phyloP scores from a whole-genome alignment of 2,888 invertebrate genomes.

The Lamellibrachia satsuma region DNA sequence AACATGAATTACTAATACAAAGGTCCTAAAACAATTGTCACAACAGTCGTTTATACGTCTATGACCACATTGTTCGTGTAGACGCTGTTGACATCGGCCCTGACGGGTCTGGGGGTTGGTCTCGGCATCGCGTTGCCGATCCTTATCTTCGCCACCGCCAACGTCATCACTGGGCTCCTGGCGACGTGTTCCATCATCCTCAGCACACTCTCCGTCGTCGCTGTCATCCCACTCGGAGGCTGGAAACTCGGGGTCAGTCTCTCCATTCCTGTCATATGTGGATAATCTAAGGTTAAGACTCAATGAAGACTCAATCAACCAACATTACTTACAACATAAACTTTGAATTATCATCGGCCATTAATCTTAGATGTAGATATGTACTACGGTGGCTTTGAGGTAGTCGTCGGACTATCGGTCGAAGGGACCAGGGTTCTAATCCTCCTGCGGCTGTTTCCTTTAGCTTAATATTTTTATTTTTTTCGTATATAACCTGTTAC shows the following conservation, averaged over 20 bases:
- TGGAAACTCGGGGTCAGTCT: conserved; percentile 61
- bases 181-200: conserved; percentile 54
- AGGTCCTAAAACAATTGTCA: too few relatives aligned
- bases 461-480: too few relatives aligned
- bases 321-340: too few relatives aligned
- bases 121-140: conserved; percentile 53
- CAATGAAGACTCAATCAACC: too few relatives aligned
- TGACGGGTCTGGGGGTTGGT: conserved; percentile 55
- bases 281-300: not conserved
- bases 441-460: too few relatives aligned
- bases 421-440: too few relatives aligned
- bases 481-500: too few relatives aligned
- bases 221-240: conserved; percentile 56
- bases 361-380: too few relatives aligned
- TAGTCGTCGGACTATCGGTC: too few relatives aligned
- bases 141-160: conserved; percentile 55
- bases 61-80: conserved; percentile 32
- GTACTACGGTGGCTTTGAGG: too few relatives aligned
- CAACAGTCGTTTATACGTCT: not conserved
- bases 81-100: conserved; percentile 52
- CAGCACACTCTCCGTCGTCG: conserved; percentile 57
- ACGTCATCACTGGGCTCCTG: conserved; percentile 55
- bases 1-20: not conserved
- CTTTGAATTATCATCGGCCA: too few relatives aligned
- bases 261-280: not conserved